phyloP scores from a whole-genome alignment of 2,888 invertebrate species.

The Drosophila anceps region DNA sequence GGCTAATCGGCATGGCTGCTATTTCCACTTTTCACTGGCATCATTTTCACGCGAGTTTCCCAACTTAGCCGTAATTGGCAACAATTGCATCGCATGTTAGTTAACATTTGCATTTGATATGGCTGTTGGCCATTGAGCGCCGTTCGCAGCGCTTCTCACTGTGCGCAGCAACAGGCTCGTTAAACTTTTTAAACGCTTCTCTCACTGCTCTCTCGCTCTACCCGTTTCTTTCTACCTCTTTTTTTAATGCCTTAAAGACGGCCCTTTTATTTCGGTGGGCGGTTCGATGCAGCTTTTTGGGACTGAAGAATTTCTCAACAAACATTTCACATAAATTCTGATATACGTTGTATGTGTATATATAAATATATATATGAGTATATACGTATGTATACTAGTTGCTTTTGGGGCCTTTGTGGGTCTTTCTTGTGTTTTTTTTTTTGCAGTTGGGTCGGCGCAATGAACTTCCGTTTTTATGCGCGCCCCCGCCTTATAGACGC shows the following conservation, averaged over 20 bases:
- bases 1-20: constrained; percentile 9
- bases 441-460: constrained; percentile 39
- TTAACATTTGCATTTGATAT: constrained; percentile 42
- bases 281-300: constrained; percentile 11
- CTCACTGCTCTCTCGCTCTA: neutral
- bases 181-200: constrained; percentile 12
- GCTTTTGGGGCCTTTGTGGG: neutral
- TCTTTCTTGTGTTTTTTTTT: constrained; percentile 10
- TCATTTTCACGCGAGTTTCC: constrained; percentile 28
- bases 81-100: constrained; percentile 47
- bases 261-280: constrained; percentile 8
- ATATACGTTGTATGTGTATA: neutral
- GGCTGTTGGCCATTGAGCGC: constrained; percentile 18
- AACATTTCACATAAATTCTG: constrained; percentile 1
- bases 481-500: constrained; percentile 58
- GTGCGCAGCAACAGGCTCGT: constrained; percentile 1
- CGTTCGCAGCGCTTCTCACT: constrained; percentile 35
- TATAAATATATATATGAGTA: neutral
- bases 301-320: neutral
- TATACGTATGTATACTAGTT: neutral
- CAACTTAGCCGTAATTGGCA: constrained; percentile 31
- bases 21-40: neutral
- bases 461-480: constrained; percentile 73
- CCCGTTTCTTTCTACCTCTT: neutral
- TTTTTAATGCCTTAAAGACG: neutral